Base-by-base conservation (phyloP, 2,113 vertebrate species). In the Platysternon megacephalum region DNA sequence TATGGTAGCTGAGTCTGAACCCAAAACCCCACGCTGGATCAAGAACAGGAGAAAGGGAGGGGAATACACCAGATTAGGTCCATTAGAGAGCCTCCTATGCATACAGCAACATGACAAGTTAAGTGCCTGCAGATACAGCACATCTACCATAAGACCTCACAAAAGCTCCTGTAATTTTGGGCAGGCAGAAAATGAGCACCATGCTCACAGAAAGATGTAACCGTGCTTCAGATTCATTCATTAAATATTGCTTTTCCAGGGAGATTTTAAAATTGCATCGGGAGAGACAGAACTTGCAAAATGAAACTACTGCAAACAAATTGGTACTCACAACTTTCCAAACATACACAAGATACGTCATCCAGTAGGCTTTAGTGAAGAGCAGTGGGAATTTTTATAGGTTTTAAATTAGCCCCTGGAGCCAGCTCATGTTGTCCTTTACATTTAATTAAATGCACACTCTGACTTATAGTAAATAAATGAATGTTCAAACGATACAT, bases 221-320 rank as follows among this genome's bases (percentile, higher is more conserved):
- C 1, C 35, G 86, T 39, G 78, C 29, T 5, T 22, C 19, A 51
- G 58, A 89, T 87, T 93, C 81, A 89, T 82, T 78, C 44, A 82
- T 89, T 53, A 89, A 85, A 84, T 58, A 56, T 74, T 87, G 53
- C 79, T 86, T 52, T 55, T 86, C 79, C 55, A 55, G 93, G 48
- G 89, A 95, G 58, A 93, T 93, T 65, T 13, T 80, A 88, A 92
- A 49, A 39, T 39, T 94, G 85, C 84, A 79, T 39, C 46, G 61
- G 92, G 93, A 97, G 91, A 93, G 81, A 85, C 46, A 92, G 74
- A 89, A 93, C 26, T 42, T 51, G 85, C 61, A 95, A 92, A 96
- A 82, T 84, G 94, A 92, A 94, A 56, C 24, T 5, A 48, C 72
- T 90, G 51, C 8, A 84, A 95, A 76, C 79, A 65, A 32, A 55